Conservation (phyloP, 1,140 invertebrate genomes). For the Saccostrea echinata region DNA sequence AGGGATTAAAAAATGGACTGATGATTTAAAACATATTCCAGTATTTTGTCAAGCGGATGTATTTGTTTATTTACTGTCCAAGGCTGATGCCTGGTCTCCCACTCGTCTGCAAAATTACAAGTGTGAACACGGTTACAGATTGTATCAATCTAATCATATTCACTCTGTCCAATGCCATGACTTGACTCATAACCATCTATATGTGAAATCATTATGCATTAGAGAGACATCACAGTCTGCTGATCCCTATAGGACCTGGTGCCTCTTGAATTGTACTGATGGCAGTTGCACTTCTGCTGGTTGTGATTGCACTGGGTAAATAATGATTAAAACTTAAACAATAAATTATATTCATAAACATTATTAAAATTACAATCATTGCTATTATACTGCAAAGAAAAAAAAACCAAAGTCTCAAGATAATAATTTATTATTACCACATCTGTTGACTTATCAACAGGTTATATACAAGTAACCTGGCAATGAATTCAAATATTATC, state of each 20-base stretch:
- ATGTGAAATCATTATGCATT: constrained; percentile 43
- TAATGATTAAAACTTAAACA: not conserved
- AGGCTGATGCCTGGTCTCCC: constrained; percentile 1
- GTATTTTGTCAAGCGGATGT: constrained; percentile 36
- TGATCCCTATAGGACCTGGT: constrained; percentile 43
- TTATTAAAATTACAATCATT: too few species aligned
- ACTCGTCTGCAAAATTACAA: constrained; percentile 33
- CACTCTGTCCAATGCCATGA: not conserved
- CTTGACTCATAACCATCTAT: constrained; percentile 33
- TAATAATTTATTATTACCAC: too few species aligned
- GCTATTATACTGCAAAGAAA: too few species aligned
- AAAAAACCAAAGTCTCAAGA: too few species aligned
- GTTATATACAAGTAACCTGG: too few species aligned
- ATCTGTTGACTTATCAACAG: too few species aligned
- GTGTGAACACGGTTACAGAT: constrained; percentile 38
- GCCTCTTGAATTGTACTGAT: constrained; percentile 27
- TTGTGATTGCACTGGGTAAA: too few species aligned
- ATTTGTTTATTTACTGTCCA: constrained; percentile 25
- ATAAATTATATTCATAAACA: too few species aligned
- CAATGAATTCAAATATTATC: too few species aligned
- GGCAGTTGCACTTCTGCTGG: constrained; percentile 12
- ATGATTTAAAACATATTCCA: constrained; percentile 42
- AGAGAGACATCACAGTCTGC: constrained; percentile 46
- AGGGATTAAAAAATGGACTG: constrained; percentile 33
- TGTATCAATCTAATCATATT: constrained; percentile 41